These are phyloP conservation scores for Ornithorhynchus anatinus DNA, from an alignment of 2,113 vertebrate species.

Conservation along the genomic window DNA sequence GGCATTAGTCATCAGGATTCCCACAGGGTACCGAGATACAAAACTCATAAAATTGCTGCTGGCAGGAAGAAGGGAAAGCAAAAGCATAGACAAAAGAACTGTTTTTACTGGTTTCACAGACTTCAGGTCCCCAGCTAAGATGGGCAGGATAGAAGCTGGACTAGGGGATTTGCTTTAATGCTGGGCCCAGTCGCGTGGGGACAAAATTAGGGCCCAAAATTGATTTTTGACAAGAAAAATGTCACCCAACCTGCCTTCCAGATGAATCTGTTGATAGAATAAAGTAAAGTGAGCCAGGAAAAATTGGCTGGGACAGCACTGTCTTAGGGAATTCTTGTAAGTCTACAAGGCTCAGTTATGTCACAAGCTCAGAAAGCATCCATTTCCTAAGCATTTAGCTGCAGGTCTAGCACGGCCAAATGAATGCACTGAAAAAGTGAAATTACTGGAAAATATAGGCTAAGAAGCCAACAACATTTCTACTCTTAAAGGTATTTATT, in stretches of 20 bases:
- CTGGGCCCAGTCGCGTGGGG: too few species aligned
- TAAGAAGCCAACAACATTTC: too few species aligned
- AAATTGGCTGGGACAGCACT: background rate
- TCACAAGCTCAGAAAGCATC: constrained; percentile 11
- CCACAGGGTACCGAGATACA: background rate
- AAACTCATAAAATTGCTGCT: background rate
- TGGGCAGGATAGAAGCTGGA: background rate
- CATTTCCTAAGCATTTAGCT: constrained; percentile 22
- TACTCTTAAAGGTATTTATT: too few species aligned
- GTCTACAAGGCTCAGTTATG: background rate
- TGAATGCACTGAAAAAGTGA: too few species aligned
- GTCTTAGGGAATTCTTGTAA: constrained; percentile 8
- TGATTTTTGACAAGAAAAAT: constrained; percentile 5
- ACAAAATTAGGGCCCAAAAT: too few species aligned
- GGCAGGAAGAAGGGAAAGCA: background rate
- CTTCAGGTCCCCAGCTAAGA: background rate
- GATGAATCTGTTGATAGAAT: background rate
- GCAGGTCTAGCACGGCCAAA: constrained; percentile 1
- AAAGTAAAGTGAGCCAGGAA: background rate
- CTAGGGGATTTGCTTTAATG: background rate
- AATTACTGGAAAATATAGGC: background rate
- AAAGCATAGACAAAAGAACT: background rate
- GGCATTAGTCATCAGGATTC: background rate
- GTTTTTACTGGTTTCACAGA: background rate
- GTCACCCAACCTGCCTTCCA: background rate